Base-by-base conservation (phyloP, 2,888 invertebrate genomes). In the Baccha elongata region DNA sequence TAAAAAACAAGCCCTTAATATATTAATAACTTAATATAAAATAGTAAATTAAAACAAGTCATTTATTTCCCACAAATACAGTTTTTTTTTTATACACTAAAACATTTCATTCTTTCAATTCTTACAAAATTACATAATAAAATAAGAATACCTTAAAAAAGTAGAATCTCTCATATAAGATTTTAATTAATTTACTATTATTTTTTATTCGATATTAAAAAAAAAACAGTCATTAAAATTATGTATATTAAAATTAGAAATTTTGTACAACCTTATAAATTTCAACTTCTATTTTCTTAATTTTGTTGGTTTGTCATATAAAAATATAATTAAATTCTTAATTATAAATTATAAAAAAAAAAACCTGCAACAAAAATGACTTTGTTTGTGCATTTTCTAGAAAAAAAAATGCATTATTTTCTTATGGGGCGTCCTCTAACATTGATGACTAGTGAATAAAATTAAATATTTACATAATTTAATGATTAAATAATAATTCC, bases 361-460 rank as follows among this genome's bases (percentile, higher is more conserved):
- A 52, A 26, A 62, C 60, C 44, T 78, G 64, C 50, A 79, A 60
- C 60, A 67, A 60, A 40, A 62, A 55, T 69, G 55, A 58, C 48
- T 64, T 80, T 65, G 74, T 69, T 58, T 42, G 32, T 23, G 62
- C 52, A 46, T 35, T 62, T 19, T 60, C 23, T 60, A 3, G 4
- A 8, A 23, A 40, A 37, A 13, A 58, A 53, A 65, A 35, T 55
- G 50, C 29, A 26, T 40, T 23, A 23, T 1, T 42, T 44, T 17
- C 60, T 35, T 55, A 64, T 55, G 37, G 52, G 35, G 71, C 48
- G 78, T 72, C 72, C 52, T 78, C 78, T 65, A 65, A 65, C 60
- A 58, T 72, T 60, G 76, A 81, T 81, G 81, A 81, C 81, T 81
- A 81, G 81, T 67, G 81, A 81, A 72, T 81, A 76, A n/a, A n/a